A percentile compares a stretch with the other conserved stretches of the same genome.
Conservation (phyloP, 2,888 invertebrate species). For the Keiferia lycopersicella region DNA sequence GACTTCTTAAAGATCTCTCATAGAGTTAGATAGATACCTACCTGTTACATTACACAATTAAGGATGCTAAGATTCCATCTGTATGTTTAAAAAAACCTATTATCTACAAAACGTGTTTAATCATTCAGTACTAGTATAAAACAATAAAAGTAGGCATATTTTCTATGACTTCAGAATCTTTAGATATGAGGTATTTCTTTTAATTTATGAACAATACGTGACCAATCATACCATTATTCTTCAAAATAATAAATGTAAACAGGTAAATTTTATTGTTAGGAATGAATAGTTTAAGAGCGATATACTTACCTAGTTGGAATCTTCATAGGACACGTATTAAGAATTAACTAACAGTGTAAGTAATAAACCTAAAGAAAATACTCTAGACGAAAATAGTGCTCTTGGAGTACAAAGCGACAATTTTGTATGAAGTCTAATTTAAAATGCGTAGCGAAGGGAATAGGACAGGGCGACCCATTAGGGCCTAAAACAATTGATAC, state of each 20-base stretch:
- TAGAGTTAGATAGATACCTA: no score
- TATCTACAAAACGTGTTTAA: slow-evolving; percentile 28
- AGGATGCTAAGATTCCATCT: background rate
- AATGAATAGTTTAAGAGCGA: no score
- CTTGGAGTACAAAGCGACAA: background rate
- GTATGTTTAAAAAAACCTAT: background rate
- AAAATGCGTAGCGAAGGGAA: background rate
- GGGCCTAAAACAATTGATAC: slow-evolving; percentile 61
- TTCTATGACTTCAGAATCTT: no score
- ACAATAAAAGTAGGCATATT: slow-evolving; percentile 16
- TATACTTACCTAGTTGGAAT: no score
- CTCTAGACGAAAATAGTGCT: background rate
- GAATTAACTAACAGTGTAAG: no score
- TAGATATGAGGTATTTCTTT: background rate
- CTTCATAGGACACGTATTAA: no score
- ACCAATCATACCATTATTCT: background rate
- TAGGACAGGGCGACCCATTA: slow-evolving; percentile 3
- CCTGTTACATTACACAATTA: no score
- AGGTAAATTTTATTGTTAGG: background rate
- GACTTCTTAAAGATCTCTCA: no score
- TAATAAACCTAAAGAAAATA: no score
- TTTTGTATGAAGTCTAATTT: slow-evolving; percentile 1
- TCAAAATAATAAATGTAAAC: no score
- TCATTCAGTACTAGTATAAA: slow-evolving; percentile 13
- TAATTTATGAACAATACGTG: slow-evolving; percentile 10